Base-by-base conservation (phyloP, 1,140 invertebrate species). In the Brachionus asplanchnoidis region DNA sequence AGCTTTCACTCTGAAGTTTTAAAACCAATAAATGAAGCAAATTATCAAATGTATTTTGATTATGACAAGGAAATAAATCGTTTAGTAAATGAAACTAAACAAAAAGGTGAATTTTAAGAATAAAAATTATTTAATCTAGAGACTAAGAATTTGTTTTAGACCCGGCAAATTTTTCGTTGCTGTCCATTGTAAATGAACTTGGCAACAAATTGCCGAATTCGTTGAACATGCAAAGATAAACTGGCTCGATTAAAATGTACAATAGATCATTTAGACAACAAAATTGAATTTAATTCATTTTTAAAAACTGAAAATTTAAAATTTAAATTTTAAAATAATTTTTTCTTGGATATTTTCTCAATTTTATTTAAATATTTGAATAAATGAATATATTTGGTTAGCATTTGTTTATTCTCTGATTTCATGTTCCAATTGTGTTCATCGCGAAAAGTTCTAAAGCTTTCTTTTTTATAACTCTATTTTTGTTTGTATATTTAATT, bases 1-100 rank as follows among this genome's bases (percentile, higher is more conserved):
- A 60, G 20, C 5, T 65, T 82, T 82, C 79, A 82, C 17, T 42
- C 26, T 65, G 79, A 82, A 44, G 7, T 82, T 3, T 32, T 82
- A 26, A 82, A 65, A 14, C 79, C 79, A n/a, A 26, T 65, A 12
- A 82, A 60, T 46, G 79, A 82, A 42, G 6, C 40, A 12, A 73
- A 73, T 66, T 8, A 20, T 23, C 50, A 42, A 26, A 36, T 65
- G 17, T 82, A 82, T 32, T 9, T 65, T 65, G 4, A 32, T n/a
- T 82, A 36, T 68, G 79, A 82, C 66, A 7, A 20, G n/a, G 14
- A 82, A 14, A 60, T 65, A 60, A 82, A 82, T 66, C 3, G 1
- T 40, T 75, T 75, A 75, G 73, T 65, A 6, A 46, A 28, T 28
- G 4, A 6, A 46, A 23, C 53, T 26, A 82, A 82, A 44, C 53